phyloP scores from a whole-genome alignment of 2,797 vertebrate species.

The Pseudomugil tenellus region DNA sequence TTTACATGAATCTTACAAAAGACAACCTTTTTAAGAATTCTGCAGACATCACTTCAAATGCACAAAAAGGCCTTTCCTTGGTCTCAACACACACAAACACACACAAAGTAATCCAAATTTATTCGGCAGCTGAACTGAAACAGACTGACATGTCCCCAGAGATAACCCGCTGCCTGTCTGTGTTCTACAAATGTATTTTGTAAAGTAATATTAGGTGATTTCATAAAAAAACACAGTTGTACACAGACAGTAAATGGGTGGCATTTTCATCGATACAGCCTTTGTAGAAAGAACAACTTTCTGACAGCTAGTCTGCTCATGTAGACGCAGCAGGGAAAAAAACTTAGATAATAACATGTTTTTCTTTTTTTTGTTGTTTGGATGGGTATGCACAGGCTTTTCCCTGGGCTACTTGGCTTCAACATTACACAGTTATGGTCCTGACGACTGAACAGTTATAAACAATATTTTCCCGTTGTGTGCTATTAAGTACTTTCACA shows the following conservation, averaged over 20 bases:
- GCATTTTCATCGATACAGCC: slow-evolving; percentile 39
- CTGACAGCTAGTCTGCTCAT: slow-evolving; percentile 15
- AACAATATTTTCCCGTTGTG: slow-evolving; percentile 71
- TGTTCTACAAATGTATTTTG: slow-evolving; percentile 42
- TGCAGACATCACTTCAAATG: slow-evolving; percentile 32
- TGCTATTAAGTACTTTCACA: slow-evolving; percentile 66
- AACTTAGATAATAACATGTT: slow-evolving; percentile 16
- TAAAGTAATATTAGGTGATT: slow-evolving; percentile 42
- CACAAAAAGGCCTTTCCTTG: slow-evolving; percentile 16
- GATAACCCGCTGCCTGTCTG: slow-evolving; percentile 37
- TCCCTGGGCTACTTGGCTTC: slow-evolving; percentile 14
- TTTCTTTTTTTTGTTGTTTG: slow-evolving; percentile 17
- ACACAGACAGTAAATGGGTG: slow-evolving; percentile 17
- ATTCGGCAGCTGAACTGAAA: slow-evolving; percentile 31
- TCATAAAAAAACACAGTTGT: slow-evolving; percentile 39
- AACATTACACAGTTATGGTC: slow-evolving; percentile 39
- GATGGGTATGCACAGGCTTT: slow-evolving; percentile 9
- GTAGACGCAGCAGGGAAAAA: slow-evolving; percentile 9
- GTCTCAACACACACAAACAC: slow-evolving; percentile 11
- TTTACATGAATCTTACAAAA: slow-evolving; percentile 47
- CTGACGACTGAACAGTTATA: slow-evolving; percentile 53
- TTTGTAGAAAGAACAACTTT: slow-evolving; percentile 37
- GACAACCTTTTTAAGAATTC: slow-evolving; percentile 49
- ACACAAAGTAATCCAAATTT: slow-evolving; percentile 25
- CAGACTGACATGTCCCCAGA: slow-evolving; percentile 38